phyloP scores from a whole-genome alignment of 2,113 vertebrate genomes.

The Cygnus atratus region DNA sequence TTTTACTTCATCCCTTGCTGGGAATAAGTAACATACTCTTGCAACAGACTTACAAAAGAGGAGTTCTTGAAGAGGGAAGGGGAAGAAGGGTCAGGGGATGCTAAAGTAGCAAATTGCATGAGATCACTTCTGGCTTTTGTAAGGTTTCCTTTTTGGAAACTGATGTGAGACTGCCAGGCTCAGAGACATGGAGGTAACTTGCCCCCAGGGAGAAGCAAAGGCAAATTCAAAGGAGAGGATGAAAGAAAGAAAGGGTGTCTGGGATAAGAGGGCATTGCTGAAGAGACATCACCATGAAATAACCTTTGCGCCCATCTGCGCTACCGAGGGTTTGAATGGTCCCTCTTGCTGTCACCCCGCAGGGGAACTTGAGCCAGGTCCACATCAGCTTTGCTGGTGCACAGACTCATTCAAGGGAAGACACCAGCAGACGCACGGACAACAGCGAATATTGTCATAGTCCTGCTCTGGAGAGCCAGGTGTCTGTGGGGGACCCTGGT shows the following conservation, averaged over 20 bases:
- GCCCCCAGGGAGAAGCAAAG: background rate
- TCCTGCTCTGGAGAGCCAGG: background rate
- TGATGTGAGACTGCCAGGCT: background rate
- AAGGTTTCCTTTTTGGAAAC: background rate
- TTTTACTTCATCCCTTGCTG: background rate
- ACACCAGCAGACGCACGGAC: background rate
- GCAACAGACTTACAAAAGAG: background rate
- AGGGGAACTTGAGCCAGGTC: background rate
- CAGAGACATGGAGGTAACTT: background rate
- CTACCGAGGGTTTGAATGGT: background rate
- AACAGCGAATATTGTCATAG: background rate
- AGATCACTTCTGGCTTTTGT: background rate
- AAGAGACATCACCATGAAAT: background rate
- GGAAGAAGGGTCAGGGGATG: background rate
- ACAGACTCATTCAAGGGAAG: background rate
- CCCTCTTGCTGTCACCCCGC: background rate
- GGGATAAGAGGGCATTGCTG: background rate
- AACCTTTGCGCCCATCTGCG: background rate
- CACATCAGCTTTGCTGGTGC: background rate
- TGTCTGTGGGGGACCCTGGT: background rate
- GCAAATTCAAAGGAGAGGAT: background rate
- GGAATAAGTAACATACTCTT: background rate
- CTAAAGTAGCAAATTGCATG: background rate
- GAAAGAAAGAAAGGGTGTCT: background rate
- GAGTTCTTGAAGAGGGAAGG: background rate